Evolutionary conservation across 2,888 invertebrate species (phyloP).

Genomic region (Dolomedes plantarius): DNA sequence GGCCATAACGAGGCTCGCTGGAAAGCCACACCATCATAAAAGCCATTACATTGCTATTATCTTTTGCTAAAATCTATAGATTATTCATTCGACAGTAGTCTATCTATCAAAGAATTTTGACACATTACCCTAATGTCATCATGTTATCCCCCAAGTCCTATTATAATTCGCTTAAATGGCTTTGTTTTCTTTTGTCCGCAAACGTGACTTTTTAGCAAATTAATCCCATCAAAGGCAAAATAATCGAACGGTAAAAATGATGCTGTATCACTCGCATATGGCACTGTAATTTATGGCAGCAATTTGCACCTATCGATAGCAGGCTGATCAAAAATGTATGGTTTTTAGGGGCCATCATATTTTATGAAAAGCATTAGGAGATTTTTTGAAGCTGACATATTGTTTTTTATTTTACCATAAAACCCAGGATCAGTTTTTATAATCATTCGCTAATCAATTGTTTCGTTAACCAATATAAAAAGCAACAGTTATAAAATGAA

Average conservation of each 20-base stretch:
- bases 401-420: no score
- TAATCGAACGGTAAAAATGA: neutral
- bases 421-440: no score
- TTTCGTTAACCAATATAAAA: no score
- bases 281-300: no score
- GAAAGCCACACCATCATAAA: neutral
- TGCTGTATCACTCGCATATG: neutral
- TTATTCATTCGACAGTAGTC: neutral
- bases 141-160: neutral
- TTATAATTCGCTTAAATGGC: constrained; percentile 5
- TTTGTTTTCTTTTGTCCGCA: neutral
- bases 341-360: no score
- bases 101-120: neutral
- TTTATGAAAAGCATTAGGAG: no score
- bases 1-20: neutral
- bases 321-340: no score
- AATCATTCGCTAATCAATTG: no score
- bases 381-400: no score
- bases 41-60: neutral
- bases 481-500: no score
- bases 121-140: constrained; percentile 8
- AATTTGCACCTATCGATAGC: no score
- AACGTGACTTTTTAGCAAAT: constrained; percentile 5
- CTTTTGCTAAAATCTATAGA: neutral
- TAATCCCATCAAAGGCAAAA: neutral